A percentile compares a stretch with the other conserved stretches of the same genome.
These are phyloP conservation scores for Trachelus stipa DNA, from an alignment of 2,888 invertebrate species.

Conservation along the genomic window DNA sequence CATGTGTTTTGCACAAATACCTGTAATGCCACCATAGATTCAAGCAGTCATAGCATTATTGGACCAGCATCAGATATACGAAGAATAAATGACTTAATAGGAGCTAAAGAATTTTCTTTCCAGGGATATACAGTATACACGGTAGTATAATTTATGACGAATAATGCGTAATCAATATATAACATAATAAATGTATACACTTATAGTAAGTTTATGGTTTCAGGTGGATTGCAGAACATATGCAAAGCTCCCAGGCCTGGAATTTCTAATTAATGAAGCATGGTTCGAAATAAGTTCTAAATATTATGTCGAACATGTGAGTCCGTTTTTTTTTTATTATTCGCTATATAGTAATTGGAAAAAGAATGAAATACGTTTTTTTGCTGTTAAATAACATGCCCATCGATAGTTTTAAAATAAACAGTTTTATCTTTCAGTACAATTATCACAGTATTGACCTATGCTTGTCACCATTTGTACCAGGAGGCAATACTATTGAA, in stretches of 20 bases:
- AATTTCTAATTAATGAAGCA: slow-evolving; percentile 71
- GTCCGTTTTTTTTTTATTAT: slow-evolving; percentile 11
- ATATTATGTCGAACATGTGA: slow-evolving; percentile 72
- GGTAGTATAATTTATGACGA: slow-evolving; percentile 28
- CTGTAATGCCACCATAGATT: slow-evolving; percentile 65
- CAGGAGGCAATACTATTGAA: slow-evolving; percentile 38
- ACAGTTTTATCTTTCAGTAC: slow-evolving; percentile 56
- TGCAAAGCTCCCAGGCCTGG: slow-evolving; percentile 71
- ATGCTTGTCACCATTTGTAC: slow-evolving; percentile 67
- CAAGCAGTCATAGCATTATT: slow-evolving; percentile 63
- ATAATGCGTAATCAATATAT: not conserved
- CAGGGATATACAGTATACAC: slow-evolving; percentile 30
- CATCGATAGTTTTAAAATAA: not conserved
- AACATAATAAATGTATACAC: not conserved
- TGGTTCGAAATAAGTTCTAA: slow-evolving; percentile 72
- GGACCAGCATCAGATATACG: slow-evolving; percentile 64
- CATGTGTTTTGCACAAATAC: slow-evolving; percentile 55
- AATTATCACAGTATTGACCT: slow-evolving; percentile 54
- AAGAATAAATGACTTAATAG: slow-evolving; percentile 61
- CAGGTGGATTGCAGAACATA: slow-evolving; percentile 73
- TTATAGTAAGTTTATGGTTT: slow-evolving; percentile 23
- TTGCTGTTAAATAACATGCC: not conserved
- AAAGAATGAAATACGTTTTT: not conserved
- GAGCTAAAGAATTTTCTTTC: slow-evolving; percentile 50
- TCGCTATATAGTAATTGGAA: not conserved